Conservation (phyloP, 64 coral and sea anemone genomes). For the Pocillopora damicornis region DNA sequence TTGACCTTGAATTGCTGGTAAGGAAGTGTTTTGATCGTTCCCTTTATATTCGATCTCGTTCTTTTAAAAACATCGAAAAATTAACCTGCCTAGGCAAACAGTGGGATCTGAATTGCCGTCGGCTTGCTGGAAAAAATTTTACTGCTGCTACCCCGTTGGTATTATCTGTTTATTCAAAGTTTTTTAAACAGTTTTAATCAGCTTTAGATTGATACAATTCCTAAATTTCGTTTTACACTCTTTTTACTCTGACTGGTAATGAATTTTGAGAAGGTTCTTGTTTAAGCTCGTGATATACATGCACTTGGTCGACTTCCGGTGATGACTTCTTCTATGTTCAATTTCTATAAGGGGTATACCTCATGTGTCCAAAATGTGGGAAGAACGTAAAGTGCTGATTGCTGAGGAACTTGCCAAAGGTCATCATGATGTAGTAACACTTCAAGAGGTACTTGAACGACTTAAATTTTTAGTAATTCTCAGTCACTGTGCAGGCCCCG, state of each 20-base stretch:
- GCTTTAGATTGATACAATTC: not conserved
- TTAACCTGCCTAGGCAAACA: too few species aligned
- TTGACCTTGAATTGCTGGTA: slow-evolving; percentile 80
- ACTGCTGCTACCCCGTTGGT: too few species aligned
- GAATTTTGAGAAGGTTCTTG: not conserved
- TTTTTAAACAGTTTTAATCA: not conserved
- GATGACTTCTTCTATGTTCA: too few species aligned
- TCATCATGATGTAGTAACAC: slow-evolving; percentile 72
- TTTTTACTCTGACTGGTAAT: not conserved
- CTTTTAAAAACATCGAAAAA: too few species aligned
- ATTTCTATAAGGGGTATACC: slow-evolving; percentile 74
- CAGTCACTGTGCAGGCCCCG: too few species aligned
- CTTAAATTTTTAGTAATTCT: not conserved
- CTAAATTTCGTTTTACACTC: not conserved
- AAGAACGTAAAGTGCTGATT: slow-evolving; percentile 63
- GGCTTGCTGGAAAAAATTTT: too few species aligned
- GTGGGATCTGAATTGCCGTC: too few species aligned
- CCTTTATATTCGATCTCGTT: not conserved
- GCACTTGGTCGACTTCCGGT: not conserved
- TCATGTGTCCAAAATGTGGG: slow-evolving; percentile 74
- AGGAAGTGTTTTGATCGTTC: not conserved
- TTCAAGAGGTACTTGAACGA: slow-evolving; percentile 64
- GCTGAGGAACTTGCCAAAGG: slow-evolving; percentile 77
- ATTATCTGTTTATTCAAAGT: too few species aligned
- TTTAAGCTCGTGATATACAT: not conserved